Conservation (phyloP, 1,140 invertebrate species). For the Cephus cinctus region DNA sequence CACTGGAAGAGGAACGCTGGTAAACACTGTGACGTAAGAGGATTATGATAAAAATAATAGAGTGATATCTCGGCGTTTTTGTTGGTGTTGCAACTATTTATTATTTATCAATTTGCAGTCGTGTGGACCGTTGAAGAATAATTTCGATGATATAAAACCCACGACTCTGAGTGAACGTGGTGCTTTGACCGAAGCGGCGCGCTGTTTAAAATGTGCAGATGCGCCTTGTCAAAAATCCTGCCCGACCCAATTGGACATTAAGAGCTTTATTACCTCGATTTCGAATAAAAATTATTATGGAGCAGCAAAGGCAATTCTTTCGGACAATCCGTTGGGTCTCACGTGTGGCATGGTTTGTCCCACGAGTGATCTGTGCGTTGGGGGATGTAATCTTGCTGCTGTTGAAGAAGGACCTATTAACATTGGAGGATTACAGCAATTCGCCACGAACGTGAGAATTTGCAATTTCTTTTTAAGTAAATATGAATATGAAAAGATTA, state of each 20-base stretch:
- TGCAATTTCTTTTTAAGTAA: constrained; percentile 6
- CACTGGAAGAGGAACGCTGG: constrained; percentile 94
- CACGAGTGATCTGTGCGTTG: constrained; percentile 96
- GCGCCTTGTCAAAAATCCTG: constrained; percentile 98
- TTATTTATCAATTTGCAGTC: constrained; percentile 54
- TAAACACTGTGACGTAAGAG: constrained; percentile 77
- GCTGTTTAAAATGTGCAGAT: constrained; percentile 97
- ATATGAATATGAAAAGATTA: constrained; percentile 4
- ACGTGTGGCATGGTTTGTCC: constrained; percentile 99
- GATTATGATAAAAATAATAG: constrained; percentile 14
- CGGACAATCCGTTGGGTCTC: constrained; percentile 94
- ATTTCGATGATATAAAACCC: constrained; percentile 97
- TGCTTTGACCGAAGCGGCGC: constrained; percentile 84
- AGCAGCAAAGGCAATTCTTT: constrained; percentile 93
- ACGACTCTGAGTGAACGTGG: constrained; percentile 94
- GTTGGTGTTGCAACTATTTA: constrained; percentile 4
- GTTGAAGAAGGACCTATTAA: constrained; percentile 97
- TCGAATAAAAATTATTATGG: constrained; percentile 99
- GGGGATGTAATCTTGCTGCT: constrained; percentile 94
- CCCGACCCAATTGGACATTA: constrained; percentile 96
- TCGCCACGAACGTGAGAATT: constrained; percentile 83
- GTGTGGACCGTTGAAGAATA: constrained; percentile 75
- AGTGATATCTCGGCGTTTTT: neutral
- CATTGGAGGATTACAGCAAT: constrained; percentile 97
- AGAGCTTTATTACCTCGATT: constrained; percentile 95